Conservation (phyloP, 2,113 vertebrate species). For the Gavialis gangeticus region DNA sequence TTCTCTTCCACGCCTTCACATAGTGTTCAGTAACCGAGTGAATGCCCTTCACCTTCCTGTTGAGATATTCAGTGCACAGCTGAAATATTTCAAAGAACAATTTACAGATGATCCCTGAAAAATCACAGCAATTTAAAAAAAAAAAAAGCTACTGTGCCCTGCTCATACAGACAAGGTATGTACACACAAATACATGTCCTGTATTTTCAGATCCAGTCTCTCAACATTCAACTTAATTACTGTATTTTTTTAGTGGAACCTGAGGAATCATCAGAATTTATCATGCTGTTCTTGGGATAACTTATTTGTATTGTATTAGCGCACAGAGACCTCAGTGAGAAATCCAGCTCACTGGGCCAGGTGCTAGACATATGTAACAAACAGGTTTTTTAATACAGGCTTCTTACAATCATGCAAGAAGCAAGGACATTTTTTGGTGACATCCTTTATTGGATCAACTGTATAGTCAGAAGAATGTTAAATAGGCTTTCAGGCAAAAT, state of each 20-base stretch:
- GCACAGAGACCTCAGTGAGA: background rate
- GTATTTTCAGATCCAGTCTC: background rate
- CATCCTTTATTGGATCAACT: no score
- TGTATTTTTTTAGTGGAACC: background rate
- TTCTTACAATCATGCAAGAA: background rate
- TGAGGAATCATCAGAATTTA: background rate
- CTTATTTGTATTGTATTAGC: background rate
- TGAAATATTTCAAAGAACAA: background rate
- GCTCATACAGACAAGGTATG: background rate
- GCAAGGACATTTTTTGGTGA: no score
- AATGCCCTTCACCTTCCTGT: background rate
- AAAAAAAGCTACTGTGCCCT: background rate
- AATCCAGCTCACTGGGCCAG: fast-evolving
- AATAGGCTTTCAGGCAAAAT: no score
- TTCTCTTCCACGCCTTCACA: background rate
- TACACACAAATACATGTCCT: background rate
- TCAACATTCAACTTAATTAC: background rate
- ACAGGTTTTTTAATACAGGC: background rate
- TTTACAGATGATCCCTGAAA: background rate
- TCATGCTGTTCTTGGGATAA: background rate
- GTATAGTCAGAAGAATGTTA: no score
- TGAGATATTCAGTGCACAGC: background rate
- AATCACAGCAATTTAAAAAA: background rate
- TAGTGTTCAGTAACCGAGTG: background rate
- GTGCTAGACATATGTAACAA: background rate